Base-by-base conservation (phyloP, 2,888 invertebrate species). In the Ypsolopha sequella region DNA sequence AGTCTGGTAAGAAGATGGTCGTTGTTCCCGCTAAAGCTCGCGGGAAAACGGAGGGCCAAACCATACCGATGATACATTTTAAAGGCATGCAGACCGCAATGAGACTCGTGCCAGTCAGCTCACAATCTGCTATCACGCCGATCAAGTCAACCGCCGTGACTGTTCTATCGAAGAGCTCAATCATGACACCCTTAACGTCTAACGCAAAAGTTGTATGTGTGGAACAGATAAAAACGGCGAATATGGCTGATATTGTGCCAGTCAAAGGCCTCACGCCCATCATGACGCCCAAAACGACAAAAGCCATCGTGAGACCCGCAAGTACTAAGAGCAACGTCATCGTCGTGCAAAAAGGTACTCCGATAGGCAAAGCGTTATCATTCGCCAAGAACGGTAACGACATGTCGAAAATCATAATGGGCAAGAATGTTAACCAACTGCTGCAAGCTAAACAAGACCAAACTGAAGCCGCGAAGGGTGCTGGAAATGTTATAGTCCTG, bases 281-380 rank as follows among this genome's bases (percentile, higher is more conserved):
- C 24, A 61, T 75, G 1, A 70, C 79, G n/a, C 68, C 82, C 10
- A 82, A 80, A 71, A 73, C 80, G 33, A 68, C 74, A 6, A 84
- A 80, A 59, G 84, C 87, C 1, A 82, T 87, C 49, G 73, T 85
- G 24, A 67, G 87, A 54, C 77, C 84, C 14, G 70, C 76, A 45
- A 80, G 73, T 56, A 69, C 84, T 33, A 90, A 90, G 68, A 87
- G 89, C 50, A 89, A 87, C 63, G 81, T 90, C 33, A 89, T 90
- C 58, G 88, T 90, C 24, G 88, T 90, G 34, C 89, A 89, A 62
- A 90, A 90, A 64, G 88, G 88, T 43, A 77, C 86, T 24, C 70
- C 87, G 35, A 71, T 88, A 62, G 87, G 87, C 46, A 88, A 87
- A 68, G 76, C 85, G 7, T 63, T 88, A 53, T 69, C 81, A 10